phyloP scores from a whole-genome alignment of 2,113 vertebrate species.

The Malurus alboscapulatus region DNA sequence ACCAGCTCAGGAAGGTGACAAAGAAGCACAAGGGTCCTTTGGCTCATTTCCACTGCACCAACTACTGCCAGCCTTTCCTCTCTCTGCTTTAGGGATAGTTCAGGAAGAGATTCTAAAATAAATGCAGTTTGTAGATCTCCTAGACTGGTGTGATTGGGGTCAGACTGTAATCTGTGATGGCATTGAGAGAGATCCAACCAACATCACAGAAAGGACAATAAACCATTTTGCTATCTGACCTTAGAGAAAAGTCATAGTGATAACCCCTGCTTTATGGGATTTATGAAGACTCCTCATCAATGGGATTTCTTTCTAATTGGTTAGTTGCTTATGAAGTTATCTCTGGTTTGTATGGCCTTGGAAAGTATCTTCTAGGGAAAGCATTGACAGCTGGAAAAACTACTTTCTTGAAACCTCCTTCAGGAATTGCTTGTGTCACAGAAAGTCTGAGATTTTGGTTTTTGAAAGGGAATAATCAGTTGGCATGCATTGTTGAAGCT shows the following conservation, averaged over 20 bases:
- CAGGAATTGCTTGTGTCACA: neutral
- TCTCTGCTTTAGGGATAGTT: neutral
- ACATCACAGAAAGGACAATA: neutral
- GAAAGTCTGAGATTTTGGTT: neutral
- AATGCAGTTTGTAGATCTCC: neutral
- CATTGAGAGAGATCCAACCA: neutral
- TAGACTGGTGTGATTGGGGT: neutral
- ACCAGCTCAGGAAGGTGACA: fast-evolving
- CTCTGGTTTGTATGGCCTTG: neutral
- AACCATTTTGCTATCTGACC: neutral
- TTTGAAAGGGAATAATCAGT: neutral
- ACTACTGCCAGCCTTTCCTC: neutral
- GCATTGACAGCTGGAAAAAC: neutral
- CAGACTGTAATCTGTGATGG: neutral
- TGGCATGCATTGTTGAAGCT: neutral
- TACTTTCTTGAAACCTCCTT: neutral
- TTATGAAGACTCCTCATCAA: neutral
- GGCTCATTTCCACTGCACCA: neutral
- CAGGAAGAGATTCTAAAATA: neutral
- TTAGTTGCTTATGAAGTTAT: neutral
- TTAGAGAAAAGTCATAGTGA: neutral
- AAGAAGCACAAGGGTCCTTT: no score
- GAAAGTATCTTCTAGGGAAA: neutral
- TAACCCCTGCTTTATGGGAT: neutral
- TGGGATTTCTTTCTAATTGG: neutral